A percentile compares a stretch with the other conserved stretches of the same genome.
phyloP scores from a whole-genome alignment of 2,113 vertebrate genomes.

The Megaceryle maxima region DNA sequence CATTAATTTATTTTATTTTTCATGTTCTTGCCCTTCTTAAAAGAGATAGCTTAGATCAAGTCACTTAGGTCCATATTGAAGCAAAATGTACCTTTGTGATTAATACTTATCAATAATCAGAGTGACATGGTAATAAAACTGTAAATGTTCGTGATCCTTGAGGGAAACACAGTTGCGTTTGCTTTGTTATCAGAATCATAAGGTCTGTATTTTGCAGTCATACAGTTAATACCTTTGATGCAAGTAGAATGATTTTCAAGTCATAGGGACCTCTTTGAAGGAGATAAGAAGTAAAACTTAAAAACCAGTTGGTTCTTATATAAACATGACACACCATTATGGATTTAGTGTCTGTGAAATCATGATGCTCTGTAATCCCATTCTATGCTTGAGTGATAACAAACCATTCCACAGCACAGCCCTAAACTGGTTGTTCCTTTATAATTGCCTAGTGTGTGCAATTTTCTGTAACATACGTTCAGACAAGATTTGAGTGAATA shows the following conservation, averaged over 20 bases:
- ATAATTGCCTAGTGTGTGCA: background rate
- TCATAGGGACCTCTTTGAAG: background rate
- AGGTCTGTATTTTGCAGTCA: conserved; percentile 31
- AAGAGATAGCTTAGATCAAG: conserved; percentile 19
- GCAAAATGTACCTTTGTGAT: conserved; percentile 63
- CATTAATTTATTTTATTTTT: background rate
- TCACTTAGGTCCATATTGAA: conserved; percentile 30
- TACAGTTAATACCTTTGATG: conserved; percentile 39
- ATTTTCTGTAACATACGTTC: background rate
- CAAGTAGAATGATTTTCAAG: conserved; percentile 58
- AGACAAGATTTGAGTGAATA: background rate
- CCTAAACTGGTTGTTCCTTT: background rate
- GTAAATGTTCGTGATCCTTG: conserved; percentile 44
- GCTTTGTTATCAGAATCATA: conserved; percentile 56
- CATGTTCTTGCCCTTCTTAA: background rate
- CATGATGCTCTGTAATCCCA: background rate
- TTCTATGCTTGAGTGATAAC: background rate
- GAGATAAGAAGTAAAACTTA: background rate
- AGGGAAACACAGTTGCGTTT: conserved; percentile 64
- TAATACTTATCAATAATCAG: conserved; percentile 69
- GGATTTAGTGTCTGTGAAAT: background rate
- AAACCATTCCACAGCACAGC: background rate
- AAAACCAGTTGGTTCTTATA: background rate
- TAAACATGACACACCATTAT: background rate
- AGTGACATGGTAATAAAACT: conserved; percentile 69